phyloP scores from a whole-genome alignment of 2,888 invertebrate genomes.

The Eupithecia pulchellata region DNA sequence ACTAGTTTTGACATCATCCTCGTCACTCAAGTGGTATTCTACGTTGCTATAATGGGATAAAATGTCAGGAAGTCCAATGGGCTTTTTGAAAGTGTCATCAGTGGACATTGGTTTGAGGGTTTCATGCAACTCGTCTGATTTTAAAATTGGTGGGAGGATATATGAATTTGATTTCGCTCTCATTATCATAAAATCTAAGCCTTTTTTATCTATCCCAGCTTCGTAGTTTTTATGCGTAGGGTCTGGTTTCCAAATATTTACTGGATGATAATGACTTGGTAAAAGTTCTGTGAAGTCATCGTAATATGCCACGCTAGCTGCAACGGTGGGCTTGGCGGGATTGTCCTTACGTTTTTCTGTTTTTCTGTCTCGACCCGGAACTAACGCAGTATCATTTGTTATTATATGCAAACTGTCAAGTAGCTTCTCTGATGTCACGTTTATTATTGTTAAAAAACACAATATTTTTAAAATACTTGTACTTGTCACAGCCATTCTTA shows the following conservation, averaged over 20 bases:
- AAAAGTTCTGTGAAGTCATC: slow-evolving; percentile 19
- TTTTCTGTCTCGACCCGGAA: slow-evolving; percentile 50
- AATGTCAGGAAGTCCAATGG: slow-evolving; percentile 47
- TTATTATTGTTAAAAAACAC: slow-evolving; percentile 53
- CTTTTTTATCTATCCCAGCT: slow-evolving; percentile 37
- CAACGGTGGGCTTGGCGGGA: background rate
- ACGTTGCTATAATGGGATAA: slow-evolving; percentile 45
- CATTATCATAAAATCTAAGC: slow-evolving; percentile 50
- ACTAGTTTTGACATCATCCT: slow-evolving; percentile 68
- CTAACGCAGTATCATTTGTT: slow-evolving; percentile 53
- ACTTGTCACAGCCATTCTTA: slow-evolving; percentile 16
- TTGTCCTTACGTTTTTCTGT: background rate
- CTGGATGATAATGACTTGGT: slow-evolving; percentile 23
- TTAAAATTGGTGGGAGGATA: slow-evolving; percentile 50
- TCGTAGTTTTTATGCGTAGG: slow-evolving; percentile 23
- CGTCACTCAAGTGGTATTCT: slow-evolving; percentile 60
- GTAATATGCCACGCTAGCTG: slow-evolving; percentile 33
- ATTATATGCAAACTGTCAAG: slow-evolving; percentile 53
- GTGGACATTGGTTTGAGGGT: slow-evolving; percentile 51
- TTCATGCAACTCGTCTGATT: slow-evolving; percentile 55
- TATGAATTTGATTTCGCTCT: slow-evolving; percentile 52
- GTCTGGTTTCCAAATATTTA: slow-evolving; percentile 19
- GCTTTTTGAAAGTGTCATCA: slow-evolving; percentile 54
- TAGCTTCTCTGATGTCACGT: slow-evolving; percentile 53
- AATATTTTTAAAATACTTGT: slow-evolving; percentile 51